phyloP scores from a whole-genome alignment of 2,888 invertebrate species.

The Caenorhabditis imperialis region DNA sequence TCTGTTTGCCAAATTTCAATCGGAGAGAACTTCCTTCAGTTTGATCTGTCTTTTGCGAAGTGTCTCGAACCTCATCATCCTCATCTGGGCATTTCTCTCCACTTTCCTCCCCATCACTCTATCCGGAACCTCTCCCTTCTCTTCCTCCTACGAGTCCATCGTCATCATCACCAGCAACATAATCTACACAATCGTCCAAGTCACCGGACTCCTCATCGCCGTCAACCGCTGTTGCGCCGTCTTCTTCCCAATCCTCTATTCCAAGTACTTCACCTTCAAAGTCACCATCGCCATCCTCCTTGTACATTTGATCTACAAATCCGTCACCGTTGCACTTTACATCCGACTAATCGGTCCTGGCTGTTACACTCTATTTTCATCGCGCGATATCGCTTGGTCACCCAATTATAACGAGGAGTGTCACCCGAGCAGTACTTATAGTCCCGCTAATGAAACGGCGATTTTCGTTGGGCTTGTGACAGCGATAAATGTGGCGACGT shows the following conservation, averaged over 20 bases:
- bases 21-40: constrained; percentile 31
- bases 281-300: background rate
- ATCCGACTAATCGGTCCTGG: too few species aligned
- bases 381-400: constrained; percentile 15
- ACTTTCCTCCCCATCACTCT: constrained; percentile 20
- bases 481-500: constrained; percentile 3
- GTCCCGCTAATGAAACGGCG: background rate
- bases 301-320: background rate
- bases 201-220: constrained; percentile 23
- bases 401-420: constrained; percentile 2
- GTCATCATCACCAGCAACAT: constrained; percentile 10
- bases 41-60: constrained; percentile 26
- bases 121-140: constrained; percentile 14
- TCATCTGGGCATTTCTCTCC: constrained; percentile 14
- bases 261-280: constrained; percentile 20
- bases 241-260: constrained; percentile 16
- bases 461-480: constrained; percentile 1
- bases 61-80: background rate
- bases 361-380: constrained; percentile 6
- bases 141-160: constrained; percentile 11
- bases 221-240: constrained; percentile 35
- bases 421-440: background rate
- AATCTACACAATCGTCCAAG: constrained; percentile 14
- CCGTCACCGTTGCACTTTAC: background rate
- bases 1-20: constrained; percentile 9